Base-by-base conservation (phyloP, 1,140 invertebrate genomes). In the Penaeus indicus region DNA sequence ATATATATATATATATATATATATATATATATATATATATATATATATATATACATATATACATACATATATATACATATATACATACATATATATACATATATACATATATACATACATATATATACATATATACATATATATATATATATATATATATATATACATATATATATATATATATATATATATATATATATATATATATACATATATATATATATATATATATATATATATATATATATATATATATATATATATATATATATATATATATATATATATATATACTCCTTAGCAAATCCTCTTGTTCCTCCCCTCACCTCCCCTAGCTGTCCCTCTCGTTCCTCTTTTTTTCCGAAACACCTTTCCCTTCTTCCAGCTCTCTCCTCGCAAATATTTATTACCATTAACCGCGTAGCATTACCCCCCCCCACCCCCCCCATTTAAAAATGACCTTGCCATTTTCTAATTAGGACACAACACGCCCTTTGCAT, bases 241-340 rank as follows among this genome's bases (percentile, higher is more conserved):
- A 72, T 18, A 72, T 38, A 72, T n/a, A 72, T n/a, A 72, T 3
- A 72, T n/a, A 72, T 3, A 72, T n/a, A 72, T 3, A 72, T n/a
- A 72, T 3, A 72, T 72, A 72, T 72, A 72, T 72, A 25, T 72
- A 72, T 72, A 72, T 25, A 72, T 25, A 72, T 72, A 72, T 25
- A 72, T 18, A 72, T 19, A 72, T 22, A 72, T 72, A 72, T 22
- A 25, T 25, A 72, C 16, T 13, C 54, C 16, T 13, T 11, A 54
- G 0, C 54, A 13, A 13, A 1, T 13, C 54, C 54, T 2, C 54
- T 54, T 8, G 1, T 16, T 13, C 54, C 10, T 54, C 54, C 54
- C 54, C 54, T 54, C 54, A 0, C 11, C 54, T 54, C 16, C 54
- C 54, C 54, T 54, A 11, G 54, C 54, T 54, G 1, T 13, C 54